phyloP scores from a whole-genome alignment of 2,113 vertebrate genomes.

The Pteruthius melanotis region DNA sequence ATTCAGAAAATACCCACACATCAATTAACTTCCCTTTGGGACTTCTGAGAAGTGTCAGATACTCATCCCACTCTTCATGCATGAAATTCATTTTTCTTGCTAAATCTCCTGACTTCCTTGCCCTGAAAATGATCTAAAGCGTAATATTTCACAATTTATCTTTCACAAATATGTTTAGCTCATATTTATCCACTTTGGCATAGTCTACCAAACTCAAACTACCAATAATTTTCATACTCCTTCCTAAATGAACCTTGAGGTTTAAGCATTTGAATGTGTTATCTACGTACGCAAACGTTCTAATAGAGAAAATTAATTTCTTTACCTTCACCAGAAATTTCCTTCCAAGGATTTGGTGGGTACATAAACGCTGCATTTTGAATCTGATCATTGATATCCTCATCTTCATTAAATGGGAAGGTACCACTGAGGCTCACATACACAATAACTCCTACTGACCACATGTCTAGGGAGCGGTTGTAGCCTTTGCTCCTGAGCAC shows the following conservation, averaged over 20 bases:
- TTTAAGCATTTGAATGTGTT: neutral
- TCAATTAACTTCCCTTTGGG: neutral
- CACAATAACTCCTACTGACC: constrained; percentile 96
- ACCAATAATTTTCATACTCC: neutral
- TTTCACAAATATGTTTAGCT: neutral
- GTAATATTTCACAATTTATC: neutral
- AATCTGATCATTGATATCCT: constrained; percentile 98
- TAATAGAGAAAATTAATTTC: neutral
- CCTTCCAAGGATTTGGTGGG: constrained; percentile 93
- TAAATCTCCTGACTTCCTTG: neutral
- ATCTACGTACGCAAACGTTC: neutral
- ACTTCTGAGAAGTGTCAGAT: neutral
- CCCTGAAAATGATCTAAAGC: neutral
- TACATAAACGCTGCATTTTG: constrained; percentile 99
- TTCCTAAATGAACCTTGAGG: neutral
- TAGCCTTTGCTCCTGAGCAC: constrained; percentile 97
- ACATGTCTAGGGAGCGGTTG: constrained; percentile 97
- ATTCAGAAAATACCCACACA: neutral
- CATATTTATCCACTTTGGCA: neutral
- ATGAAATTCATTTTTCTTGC: neutral
- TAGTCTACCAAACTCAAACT: neutral
- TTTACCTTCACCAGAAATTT: constrained; percentile 93
- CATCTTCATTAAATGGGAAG: constrained; percentile 97
- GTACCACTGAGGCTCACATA: constrained; percentile 97
- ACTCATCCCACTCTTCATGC: neutral